Evolutionary conservation across 2,113 vertebrate genomes (phyloP).

Genomic region (Halichoeres trimaculatus): DNA sequence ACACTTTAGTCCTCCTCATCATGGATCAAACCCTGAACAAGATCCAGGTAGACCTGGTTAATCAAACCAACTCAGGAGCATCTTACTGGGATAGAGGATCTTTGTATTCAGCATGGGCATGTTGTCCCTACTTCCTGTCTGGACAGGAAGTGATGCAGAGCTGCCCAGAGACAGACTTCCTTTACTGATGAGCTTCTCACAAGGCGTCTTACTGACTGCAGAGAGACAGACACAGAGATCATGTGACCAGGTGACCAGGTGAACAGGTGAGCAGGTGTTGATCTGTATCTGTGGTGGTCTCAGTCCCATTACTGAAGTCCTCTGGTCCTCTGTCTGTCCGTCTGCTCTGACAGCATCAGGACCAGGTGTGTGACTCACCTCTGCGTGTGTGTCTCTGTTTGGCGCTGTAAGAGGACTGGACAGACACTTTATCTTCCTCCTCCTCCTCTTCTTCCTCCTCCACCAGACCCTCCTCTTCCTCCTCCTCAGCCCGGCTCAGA

Average conservation of each 20-base stretch:
- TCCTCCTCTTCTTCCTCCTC: conserved; percentile 80
- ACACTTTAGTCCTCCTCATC: no score
- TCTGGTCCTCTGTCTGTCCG: no score
- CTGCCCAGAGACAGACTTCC: conserved; percentile 74
- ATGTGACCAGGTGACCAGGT: no score
- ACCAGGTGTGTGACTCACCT: conserved; percentile 83
- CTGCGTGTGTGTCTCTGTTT: conserved; percentile 82
- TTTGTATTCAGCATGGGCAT: conserved; percentile 91
- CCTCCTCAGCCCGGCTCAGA: conserved; percentile 67
- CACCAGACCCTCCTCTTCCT: conserved; percentile 79
- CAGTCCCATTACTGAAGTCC: no score
- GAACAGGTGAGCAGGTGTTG: no score
- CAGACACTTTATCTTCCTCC: conserved; percentile 79
- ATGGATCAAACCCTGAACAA: no score
- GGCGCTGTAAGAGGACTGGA: conserved; percentile 80
- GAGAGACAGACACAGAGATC: conserved; percentile 37
- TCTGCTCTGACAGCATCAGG: no score
- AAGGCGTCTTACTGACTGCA: conserved; percentile 88
- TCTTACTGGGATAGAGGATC: conserved; percentile 92
- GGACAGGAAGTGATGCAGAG: conserved; percentile 91
- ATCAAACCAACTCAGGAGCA: no score
- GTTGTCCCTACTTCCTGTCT: conserved; percentile 88
- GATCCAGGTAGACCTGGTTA: no score
- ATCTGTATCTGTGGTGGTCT: no score
- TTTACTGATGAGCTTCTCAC: conserved; percentile 92